Percentiles rank a stretch among this genome's conserved stretches.
Conservation (phyloP, 2,888 invertebrate genomes). For the Crossocerus cetratus region DNA sequence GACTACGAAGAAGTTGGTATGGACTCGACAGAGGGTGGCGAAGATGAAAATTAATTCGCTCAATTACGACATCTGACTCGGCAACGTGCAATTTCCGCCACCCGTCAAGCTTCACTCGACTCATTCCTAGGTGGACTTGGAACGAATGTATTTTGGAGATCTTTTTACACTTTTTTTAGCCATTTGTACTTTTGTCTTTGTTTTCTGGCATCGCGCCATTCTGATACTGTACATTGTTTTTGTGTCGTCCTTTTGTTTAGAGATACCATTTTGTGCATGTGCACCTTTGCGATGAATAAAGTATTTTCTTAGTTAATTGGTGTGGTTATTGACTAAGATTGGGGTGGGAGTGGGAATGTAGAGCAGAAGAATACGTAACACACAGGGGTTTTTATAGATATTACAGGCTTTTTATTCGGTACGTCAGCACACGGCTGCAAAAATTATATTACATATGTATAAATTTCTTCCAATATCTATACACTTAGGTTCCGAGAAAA, state of each 20-base stretch:
- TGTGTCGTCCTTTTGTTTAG: conserved; percentile 21
- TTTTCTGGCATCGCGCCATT: not conserved
- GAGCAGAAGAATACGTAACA: not conserved
- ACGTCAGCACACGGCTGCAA: conserved; percentile 65
- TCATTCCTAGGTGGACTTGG: not conserved
- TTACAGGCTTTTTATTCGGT: conserved; percentile 71
- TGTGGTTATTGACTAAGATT: not conserved
- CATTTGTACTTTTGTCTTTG: not conserved
- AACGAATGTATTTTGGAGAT: conserved; percentile 14
- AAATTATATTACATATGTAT: conserved; percentile 76
- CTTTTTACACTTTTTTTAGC: conserved; percentile 31
- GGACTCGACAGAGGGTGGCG: conserved; percentile 90
- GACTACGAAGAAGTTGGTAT: conserved; percentile 93
- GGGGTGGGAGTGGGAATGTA: not conserved
- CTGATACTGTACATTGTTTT: conserved; percentile 33
- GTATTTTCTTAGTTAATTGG: conserved; percentile 13
- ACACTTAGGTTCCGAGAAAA: conserved; percentile 61
- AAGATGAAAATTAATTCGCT: conserved; percentile 80
- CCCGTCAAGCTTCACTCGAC: no score
- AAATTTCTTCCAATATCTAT: conserved; percentile 72
- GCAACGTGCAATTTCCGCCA: not conserved
- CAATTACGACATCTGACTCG: not conserved
- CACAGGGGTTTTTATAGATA: conserved; percentile 50
- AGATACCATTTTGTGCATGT: conserved; percentile 4
- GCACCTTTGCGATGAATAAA: conserved; percentile 6